Percentiles rank a stretch among this genome's conserved stretches.
phyloP scores from a whole-genome alignment of 1,140 invertebrate genomes.

The Diploscapter pachys region DNA sequence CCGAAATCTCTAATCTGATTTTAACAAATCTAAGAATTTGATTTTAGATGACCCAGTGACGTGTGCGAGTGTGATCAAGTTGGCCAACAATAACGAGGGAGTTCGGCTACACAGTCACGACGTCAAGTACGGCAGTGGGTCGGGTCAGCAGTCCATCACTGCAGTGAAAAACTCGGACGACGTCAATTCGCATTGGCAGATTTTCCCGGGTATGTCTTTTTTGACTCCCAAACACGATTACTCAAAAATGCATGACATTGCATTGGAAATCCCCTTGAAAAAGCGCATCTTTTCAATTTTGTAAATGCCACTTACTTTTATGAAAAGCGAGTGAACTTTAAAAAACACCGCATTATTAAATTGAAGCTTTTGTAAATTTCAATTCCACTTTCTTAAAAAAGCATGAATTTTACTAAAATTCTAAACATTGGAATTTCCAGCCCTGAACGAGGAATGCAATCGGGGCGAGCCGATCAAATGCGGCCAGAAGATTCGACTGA shows the following conservation, averaged over 20 bases:
- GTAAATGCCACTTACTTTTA: neutral
- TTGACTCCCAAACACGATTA: neutral
- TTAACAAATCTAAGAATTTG: too few species aligned
- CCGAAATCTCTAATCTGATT: too few species aligned
- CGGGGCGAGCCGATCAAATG: conserved; percentile 81
- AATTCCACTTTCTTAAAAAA: too few species aligned
- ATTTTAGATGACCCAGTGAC: conserved; percentile 68
- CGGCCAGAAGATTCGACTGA: conserved; percentile 77
- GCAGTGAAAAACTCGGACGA: conserved; percentile 85
- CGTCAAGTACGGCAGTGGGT: conserved; percentile 96
- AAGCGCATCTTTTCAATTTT: too few species aligned
- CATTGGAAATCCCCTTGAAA: too few species aligned
- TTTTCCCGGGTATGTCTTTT: conserved; percentile 67
- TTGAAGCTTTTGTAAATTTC: too few species aligned
- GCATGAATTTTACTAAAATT: too few species aligned
- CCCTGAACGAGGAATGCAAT: conserved; percentile 70
- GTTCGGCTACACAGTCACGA: conserved; percentile 88
- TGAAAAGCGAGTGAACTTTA: conserved; percentile 18
- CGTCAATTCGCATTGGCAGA: conserved; percentile 91
- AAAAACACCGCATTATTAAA: too few species aligned
- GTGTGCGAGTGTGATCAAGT: conserved; percentile 87
- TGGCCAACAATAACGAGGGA: conserved; percentile 69
- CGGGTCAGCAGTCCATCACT: conserved; percentile 94
- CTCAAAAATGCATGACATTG: too few species aligned
- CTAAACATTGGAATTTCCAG: conserved; percentile 10